These are phyloP conservation scores for Scarus forsteni DNA, from an alignment of 2,797 vertebrate species.

Conservation along the genomic window DNA sequence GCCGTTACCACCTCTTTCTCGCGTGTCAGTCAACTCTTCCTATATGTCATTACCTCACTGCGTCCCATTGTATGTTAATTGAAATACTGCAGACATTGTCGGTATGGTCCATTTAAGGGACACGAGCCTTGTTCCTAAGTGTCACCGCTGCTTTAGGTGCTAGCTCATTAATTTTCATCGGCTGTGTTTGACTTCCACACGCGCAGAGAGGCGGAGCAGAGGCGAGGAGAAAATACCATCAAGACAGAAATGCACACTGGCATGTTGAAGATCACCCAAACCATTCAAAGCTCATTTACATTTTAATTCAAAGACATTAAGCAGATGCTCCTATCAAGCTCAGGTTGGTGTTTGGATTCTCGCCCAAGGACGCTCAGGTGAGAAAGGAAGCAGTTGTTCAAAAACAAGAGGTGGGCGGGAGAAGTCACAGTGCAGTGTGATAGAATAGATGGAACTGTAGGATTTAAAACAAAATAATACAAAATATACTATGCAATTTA, in stretches of 20 bases:
- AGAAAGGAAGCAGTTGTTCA: slow-evolving; percentile 27
- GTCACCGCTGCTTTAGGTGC: slow-evolving; percentile 59
- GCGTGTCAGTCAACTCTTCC: slow-evolving; percentile 59
- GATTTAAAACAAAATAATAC: no score
- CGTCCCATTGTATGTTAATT: slow-evolving; percentile 77
- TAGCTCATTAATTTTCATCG: slow-evolving; percentile 72
- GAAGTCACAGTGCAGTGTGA: no score
- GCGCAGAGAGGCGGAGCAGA: slow-evolving; percentile 24
- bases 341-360: slow-evolving; percentile 59
- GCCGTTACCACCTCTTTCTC: slow-evolving; percentile 53
- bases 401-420: neutral
- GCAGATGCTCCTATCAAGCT: slow-evolving; percentile 74
- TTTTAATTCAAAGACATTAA: slow-evolving; percentile 82
- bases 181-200: slow-evolving; percentile 60
- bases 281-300: slow-evolving; percentile 76
- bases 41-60: slow-evolving; percentile 66
- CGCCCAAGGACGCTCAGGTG: slow-evolving; percentile 73
- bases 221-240: slow-evolving; percentile 30
- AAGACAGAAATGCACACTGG: slow-evolving; percentile 48
- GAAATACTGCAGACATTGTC: slow-evolving; percentile 72
- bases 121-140: slow-evolving; percentile 63
- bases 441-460: no score
- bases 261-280: slow-evolving; percentile 62
- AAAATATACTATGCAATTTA: no score
- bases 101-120: slow-evolving; percentile 74